Evolutionary conservation across 1,140 invertebrate genomes (phyloP).

Genomic region (Saccostrea glomerata): DNA sequence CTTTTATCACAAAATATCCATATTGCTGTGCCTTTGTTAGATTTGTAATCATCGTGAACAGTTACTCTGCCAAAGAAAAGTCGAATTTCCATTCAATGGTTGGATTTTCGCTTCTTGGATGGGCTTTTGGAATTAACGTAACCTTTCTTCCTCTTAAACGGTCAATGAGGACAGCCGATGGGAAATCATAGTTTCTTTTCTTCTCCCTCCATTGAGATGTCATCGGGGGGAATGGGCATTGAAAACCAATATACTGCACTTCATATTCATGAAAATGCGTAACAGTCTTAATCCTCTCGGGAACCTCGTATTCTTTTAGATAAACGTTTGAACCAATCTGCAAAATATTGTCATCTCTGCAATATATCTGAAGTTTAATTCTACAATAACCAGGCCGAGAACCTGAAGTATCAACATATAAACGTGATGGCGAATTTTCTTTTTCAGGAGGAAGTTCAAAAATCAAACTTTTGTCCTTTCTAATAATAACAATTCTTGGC

Average conservation of each 20-base stretch:
- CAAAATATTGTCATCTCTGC: background rate
- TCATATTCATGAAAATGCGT: background rate
- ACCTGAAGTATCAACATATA: background rate
- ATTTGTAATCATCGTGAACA: background rate
- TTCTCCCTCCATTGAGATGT: background rate
- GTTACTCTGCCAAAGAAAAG: constrained; percentile 20
- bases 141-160: background rate
- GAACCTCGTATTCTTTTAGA: background rate
- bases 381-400: background rate
- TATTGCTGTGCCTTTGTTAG: background rate
- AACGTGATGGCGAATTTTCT: background rate
- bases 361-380: background rate
- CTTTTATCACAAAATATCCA: background rate
- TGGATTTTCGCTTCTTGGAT: background rate
- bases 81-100: constrained; percentile 16
- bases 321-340: background rate
- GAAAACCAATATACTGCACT: background rate
- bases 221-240: background rate
- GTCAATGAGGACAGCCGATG: background rate
- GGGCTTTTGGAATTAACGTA: background rate
- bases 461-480: background rate
- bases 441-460: background rate
- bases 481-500: background rate
- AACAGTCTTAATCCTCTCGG: background rate
- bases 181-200: background rate